Evolutionary conservation across 2,113 vertebrate species (phyloP).

Genomic region (Laticauda laticaudata): DNA sequence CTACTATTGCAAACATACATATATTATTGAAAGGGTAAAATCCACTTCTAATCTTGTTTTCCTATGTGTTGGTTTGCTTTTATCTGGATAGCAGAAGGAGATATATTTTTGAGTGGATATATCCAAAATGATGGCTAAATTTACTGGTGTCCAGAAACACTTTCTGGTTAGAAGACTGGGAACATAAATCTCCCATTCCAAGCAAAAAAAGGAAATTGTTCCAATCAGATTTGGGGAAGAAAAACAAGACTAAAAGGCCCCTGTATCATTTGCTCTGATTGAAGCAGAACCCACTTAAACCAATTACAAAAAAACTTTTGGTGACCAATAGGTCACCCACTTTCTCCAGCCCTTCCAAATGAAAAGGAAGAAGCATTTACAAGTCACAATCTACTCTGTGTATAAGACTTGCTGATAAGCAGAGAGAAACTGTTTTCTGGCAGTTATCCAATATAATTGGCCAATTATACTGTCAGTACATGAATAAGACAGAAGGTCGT

Average conservation of each 20-base stretch:
- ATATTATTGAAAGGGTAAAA: neutral
- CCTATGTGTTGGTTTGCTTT: neutral
- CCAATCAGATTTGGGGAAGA: neutral
- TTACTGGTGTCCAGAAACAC: neutral
- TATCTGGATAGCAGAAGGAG: neutral
- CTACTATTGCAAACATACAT: neutral
- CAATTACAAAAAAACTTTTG: neutral
- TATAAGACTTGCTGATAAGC: neutral
- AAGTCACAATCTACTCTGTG: neutral
- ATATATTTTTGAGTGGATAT: neutral
- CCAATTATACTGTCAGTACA: neutral
- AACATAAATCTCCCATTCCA: neutral
- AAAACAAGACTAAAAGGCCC: neutral
- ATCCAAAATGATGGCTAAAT: neutral
- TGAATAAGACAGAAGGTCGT: neutral
- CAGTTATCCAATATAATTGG: neutral
- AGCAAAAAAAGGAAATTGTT: neutral
- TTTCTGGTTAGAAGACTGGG: neutral
- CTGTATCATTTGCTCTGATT: conserved; percentile 18
- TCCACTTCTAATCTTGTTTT: neutral
- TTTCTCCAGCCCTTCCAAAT: neutral
- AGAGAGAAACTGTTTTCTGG: neutral
- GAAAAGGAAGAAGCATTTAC: neutral
- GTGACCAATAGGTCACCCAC: too few relatives aligned
- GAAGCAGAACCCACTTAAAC: neutral